Conservation (phyloP, 2,888 invertebrate species). For the Tetragnatha montana region DNA sequence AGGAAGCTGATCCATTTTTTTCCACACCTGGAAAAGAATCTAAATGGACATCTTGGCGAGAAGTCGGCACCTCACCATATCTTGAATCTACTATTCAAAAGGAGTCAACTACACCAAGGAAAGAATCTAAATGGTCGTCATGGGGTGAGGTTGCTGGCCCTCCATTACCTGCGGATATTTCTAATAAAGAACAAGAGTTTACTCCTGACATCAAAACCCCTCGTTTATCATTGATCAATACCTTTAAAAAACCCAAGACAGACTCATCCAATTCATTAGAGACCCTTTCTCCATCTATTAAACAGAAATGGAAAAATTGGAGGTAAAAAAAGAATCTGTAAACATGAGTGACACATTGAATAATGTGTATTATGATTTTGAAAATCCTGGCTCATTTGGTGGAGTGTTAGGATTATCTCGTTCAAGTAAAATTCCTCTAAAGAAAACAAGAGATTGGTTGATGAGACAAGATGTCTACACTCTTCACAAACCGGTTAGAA, state of each 20-base stretch:
- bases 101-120: neutral
- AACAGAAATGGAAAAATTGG: neutral
- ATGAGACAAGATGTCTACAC: conserved; percentile 48
- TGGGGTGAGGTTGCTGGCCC: too few species aligned
- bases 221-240: too few species aligned
- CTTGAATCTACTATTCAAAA: neutral
- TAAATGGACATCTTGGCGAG: neutral
- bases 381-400: neutral
- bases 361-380: neutral
- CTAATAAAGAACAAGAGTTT: too few species aligned
- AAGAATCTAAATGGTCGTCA: too few species aligned
- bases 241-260: neutral
- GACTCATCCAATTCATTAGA: neutral
- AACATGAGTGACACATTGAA: neutral
- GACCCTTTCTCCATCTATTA: too few species aligned
- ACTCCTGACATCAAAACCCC: too few species aligned
- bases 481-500: conserved; percentile 52
- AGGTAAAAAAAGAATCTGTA: neutral
- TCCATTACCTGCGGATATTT: too few species aligned
- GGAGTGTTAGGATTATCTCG: neutral
- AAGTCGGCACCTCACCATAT: neutral
- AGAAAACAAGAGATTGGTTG: conserved; percentile 57
- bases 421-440: neutral
- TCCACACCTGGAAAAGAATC: neutral
- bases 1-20: neutral